Evolutionary conservation across 1,140 invertebrate species (phyloP), one percentile per base, ranked within the genome.

Genomic region (Dendroctonus ponderosae): DNA sequence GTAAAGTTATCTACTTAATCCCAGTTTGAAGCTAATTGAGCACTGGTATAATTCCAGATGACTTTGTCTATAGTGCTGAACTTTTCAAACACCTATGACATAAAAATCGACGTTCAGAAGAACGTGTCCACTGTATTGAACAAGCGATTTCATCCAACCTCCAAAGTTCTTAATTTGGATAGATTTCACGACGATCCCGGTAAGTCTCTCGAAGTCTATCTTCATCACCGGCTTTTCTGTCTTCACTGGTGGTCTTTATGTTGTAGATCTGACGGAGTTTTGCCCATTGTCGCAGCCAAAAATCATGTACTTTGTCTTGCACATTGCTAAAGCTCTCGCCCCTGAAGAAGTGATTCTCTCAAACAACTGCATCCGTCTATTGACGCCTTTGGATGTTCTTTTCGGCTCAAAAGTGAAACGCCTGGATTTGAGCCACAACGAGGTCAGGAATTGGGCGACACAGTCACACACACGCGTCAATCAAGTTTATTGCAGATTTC

Each of bases 391-490:
- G 11, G 79, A 83, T 61, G 71, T 70, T 6, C 57, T 76, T 0
- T 72, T 70, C 56, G 67, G 79, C 9, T 72, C 71, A 11, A 75
- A 80, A 7, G n/a, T 76, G 8, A 80, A 69, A 11, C 72, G 64
- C 26, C 38, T 84, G 9, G 82, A 84, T 73, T 69, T 84, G 5
- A 78, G 82, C 8, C 70, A 82, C 62, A 84, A 84, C 71, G 67
- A 72, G 26, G 68, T 84, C 42, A 69, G 26, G 8, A 54, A 42
- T 43, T 26, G 26, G 3, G 3, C 26, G 26, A 26, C n/a, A n/a
- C n/a, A n/a, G n/a, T n/a, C n/a, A n/a, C n/a, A n/a, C n/a, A n/a
- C n/a, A n/a, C n/a, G n/a, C n/a, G n/a, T n/a, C n/a, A n/a, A n/a
- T n/a, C n/a, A n/a, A n/a, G n/a, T n/a, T n/a, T n/a, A n/a, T n/a